phyloP scores from a whole-genome alignment of 2,797 vertebrate genomes.

The Siniperca undulata region DNA sequence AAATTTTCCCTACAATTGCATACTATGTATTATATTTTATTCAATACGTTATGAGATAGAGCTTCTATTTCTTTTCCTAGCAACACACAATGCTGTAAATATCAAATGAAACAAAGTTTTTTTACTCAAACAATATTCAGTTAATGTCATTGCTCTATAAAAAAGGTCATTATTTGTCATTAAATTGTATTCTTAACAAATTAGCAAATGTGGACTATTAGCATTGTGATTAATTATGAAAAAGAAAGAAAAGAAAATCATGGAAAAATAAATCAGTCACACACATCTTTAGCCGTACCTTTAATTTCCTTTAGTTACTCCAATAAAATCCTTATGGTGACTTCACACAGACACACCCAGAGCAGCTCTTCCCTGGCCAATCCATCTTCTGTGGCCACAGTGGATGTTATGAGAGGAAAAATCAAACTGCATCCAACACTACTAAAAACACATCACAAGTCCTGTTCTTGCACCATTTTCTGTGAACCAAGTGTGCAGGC shows the following conservation, averaged over 20 bases:
- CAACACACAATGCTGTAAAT: background rate
- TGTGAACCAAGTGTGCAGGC: background rate
- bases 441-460: constrained; percentile 10
- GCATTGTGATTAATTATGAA: background rate
- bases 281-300: constrained; percentile 59
- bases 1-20: background rate
- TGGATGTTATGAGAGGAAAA: constrained; percentile 13
- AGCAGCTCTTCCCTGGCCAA: constrained; percentile 19
- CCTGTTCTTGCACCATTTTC: constrained; percentile 21
- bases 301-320: constrained; percentile 42
- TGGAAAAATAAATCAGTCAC: background rate
- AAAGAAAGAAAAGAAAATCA: background rate
- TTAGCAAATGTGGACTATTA: background rate
- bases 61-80: background rate
- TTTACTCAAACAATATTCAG: background rate
- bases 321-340: constrained; percentile 48
- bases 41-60: background rate
- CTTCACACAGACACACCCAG: constrained; percentile 42
- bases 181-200: background rate
- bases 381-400: constrained; percentile 40
- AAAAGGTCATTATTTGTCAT: background rate
- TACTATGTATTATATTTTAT: background rate
- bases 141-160: background rate
- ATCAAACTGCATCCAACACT: constrained; percentile 14
- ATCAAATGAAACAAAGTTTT: background rate